Conservation (phyloP, 1,140 invertebrate species). For the Zeugodacus cucurbitae region DNA sequence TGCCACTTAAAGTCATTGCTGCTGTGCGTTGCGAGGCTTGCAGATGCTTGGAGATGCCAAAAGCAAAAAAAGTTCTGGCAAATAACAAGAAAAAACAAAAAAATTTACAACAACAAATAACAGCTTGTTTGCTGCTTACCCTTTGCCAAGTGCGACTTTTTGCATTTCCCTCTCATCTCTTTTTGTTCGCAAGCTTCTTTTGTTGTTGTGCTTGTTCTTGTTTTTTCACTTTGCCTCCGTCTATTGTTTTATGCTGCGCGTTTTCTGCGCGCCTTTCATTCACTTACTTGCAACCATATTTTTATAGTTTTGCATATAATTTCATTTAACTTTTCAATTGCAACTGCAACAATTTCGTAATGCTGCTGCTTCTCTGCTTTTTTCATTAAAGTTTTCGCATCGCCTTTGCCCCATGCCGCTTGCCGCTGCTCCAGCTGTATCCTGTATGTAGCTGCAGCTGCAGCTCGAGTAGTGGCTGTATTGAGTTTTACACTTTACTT, state of each 20-base stretch:
- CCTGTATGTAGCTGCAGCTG: neutral
- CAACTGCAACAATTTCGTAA: slow-evolving; percentile 32
- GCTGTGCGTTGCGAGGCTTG: too few relatives aligned
- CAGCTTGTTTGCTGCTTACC: slow-evolving; percentile 27
- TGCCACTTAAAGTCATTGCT: slow-evolving; percentile 33
- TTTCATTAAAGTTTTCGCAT: slow-evolving; percentile 25
- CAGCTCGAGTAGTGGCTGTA: neutral
- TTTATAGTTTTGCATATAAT: slow-evolving; percentile 34
- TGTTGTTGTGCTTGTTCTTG: neutral
- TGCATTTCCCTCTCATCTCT: neutral
- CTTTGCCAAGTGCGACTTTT: neutral
- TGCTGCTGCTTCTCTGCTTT: neutral
- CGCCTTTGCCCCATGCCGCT: too few relatives aligned
- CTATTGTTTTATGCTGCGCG: neutral
- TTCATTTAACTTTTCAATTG: slow-evolving; percentile 33
- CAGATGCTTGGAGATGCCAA: neutral
- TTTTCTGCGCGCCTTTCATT: neutral
- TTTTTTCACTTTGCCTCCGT: neutral
- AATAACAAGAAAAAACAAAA: neutral
- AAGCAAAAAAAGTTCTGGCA: neutral
- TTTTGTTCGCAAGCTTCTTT: neutral
- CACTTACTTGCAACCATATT: slow-evolving; percentile 18
- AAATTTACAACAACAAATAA: neutral
- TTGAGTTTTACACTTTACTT: neutral
- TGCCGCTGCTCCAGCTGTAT: neutral